phyloP scores from a whole-genome alignment of 2,888 invertebrate species.

The Cosmorhoe ocellata region DNA sequence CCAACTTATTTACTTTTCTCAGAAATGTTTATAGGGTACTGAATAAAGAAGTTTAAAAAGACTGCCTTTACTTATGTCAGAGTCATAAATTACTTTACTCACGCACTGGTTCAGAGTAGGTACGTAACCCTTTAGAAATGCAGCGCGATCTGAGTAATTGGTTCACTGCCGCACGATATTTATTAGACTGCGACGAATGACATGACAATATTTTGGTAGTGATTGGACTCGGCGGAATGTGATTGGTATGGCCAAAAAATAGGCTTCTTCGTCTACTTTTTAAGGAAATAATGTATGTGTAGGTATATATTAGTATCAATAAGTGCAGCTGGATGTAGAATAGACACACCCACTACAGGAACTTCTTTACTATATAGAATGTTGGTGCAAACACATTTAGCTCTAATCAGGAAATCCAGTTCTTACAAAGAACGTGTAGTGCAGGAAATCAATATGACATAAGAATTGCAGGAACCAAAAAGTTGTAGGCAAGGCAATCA shows the following conservation, averaged over 20 bases:
- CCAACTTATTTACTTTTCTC: too few species aligned
- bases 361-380: constrained; percentile 18
- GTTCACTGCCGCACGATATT: constrained; percentile 22
- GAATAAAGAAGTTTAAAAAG: too few species aligned
- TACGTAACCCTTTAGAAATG: constrained; percentile 24
- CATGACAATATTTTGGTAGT: constrained; percentile 30
- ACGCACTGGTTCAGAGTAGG: constrained; percentile 13
- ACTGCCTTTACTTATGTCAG: background rate
- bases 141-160: constrained; percentile 29
- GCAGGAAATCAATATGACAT: constrained; percentile 39
- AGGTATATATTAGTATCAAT: too few species aligned
- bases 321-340: background rate
- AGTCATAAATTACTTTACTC: background rate
- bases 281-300: too few species aligned
- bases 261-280: background rate
- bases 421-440: constrained; percentile 24
- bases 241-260: background rate
- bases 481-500: constrained; percentile 29
- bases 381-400: constrained; percentile 18
- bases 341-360: constrained; percentile 20
- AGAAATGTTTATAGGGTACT: too few species aligned
- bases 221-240: background rate
- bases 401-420: constrained; percentile 31
- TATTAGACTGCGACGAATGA: constrained; percentile 37
- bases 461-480: constrained; percentile 38